Percentiles rank a stretch among this genome's conserved stretches.
Conservation (phyloP, 1,140 invertebrate genomes). For the Fopius arisanus region DNA sequence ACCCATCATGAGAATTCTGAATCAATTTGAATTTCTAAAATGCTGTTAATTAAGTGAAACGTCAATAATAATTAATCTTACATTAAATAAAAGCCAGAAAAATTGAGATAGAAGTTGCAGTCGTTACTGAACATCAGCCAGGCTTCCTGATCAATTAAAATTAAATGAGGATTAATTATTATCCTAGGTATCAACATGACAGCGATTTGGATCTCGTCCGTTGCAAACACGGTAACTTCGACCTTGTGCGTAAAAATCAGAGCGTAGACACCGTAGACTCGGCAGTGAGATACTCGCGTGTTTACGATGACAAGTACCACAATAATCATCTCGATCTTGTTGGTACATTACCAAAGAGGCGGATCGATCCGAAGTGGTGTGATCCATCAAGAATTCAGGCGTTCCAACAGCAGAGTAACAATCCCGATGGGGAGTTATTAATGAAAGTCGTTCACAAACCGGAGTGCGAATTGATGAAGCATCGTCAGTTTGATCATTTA, state of each 20-base stretch:
- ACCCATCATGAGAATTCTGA: too few relatives aligned
- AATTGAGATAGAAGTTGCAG: too few relatives aligned
- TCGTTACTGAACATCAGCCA: too few relatives aligned
- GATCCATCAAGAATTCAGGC: conserved; percentile 38
- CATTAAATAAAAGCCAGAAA: too few relatives aligned
- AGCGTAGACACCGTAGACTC: conserved; percentile 39
- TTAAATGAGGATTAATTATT: background rate
- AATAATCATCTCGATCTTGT: conserved; percentile 35
- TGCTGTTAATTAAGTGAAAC: too few relatives aligned
- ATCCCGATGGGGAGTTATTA: conserved; percentile 42
- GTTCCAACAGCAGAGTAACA: conserved; percentile 50
- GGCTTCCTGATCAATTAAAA: background rate
- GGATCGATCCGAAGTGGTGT: conserved; percentile 28
- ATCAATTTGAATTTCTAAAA: too few relatives aligned
- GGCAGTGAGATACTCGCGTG: background rate
- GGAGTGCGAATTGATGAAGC: conserved; percentile 53
- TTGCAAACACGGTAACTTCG: conserved; percentile 49
- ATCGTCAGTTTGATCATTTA: conserved; percentile 40
- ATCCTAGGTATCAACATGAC: conserved; percentile 46
- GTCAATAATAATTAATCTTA: too few relatives aligned
- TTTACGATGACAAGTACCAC: conserved; percentile 6
- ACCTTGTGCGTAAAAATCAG: conserved; percentile 47
- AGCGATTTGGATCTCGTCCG: conserved; percentile 49
- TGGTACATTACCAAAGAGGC: conserved; percentile 52
- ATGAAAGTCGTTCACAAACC: conserved; percentile 55